phyloP scores from a whole-genome alignment of 1,140 invertebrate species.

The Pemphigus obesinymphae region DNA sequence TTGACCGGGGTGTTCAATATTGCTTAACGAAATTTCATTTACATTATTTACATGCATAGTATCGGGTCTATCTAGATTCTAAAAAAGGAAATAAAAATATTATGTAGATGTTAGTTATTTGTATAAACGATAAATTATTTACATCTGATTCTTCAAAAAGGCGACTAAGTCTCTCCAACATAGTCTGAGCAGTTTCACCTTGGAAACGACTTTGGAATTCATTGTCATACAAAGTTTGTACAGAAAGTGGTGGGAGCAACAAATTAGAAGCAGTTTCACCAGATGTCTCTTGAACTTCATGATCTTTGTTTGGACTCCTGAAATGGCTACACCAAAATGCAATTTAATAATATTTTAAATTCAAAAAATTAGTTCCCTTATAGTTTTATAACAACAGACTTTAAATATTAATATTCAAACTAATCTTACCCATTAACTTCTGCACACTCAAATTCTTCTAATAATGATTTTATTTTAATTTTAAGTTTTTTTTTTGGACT shows the following conservation, averaged over 20 bases:
- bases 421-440: conserved; percentile 3
- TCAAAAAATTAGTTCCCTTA: neutral
- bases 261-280: neutral
- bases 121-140: neutral
- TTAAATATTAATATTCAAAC: neutral
- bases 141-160: conserved; percentile 32
- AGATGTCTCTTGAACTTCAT: neutral
- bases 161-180: conserved; percentile 31
- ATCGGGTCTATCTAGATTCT: neutral
- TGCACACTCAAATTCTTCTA: conserved; percentile 24
- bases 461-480: conserved; percentile 38
- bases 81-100: neutral
- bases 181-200: conserved; percentile 17
- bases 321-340: neutral
- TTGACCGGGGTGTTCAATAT: neutral
- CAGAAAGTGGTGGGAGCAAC: neutral
- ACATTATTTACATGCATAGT: neutral
- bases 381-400: neutral
- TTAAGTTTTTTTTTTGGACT: conserved; percentile 2
- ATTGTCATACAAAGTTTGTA: conserved; percentile 17
- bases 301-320: neutral
- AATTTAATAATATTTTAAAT: no score
- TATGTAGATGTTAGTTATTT: neutral
- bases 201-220: conserved; percentile 27
- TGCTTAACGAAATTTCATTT: neutral